Percentiles rank a stretch among this genome's conserved stretches.
These are phyloP conservation scores for Pachyramphus minor DNA, from an alignment of 2,113 vertebrate species.

Conservation along the genomic window DNA sequence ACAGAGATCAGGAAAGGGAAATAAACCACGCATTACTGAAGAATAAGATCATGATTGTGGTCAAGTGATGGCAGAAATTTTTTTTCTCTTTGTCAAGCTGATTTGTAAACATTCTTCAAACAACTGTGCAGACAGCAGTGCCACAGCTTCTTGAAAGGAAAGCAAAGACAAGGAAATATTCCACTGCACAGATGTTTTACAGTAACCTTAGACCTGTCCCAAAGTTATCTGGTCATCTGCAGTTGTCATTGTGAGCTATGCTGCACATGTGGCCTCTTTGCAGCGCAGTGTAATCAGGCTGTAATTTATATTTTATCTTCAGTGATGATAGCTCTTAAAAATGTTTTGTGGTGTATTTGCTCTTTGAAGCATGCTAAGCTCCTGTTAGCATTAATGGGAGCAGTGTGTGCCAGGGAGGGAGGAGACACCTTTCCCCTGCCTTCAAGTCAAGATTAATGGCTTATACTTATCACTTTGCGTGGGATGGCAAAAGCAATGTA, in stretches of 20 bases:
- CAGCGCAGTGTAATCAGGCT: not conserved
- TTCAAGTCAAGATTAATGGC: not conserved
- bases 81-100: slow-evolving; percentile 54
- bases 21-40: slow-evolving; percentile 67
- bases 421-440: not conserved
- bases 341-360: slow-evolving; percentile 37
- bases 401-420: not conserved
- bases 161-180: not conserved
- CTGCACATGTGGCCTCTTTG: slow-evolving; percentile 11
- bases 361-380: slow-evolving; percentile 55
- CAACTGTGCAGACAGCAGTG: slow-evolving; percentile 43
- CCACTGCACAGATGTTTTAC: not conserved
- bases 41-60: slow-evolving; percentile 68
- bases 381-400: slow-evolving; percentile 50
- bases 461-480: not conserved
- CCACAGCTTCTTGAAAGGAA: not conserved
- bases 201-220: slow-evolving; percentile 12
- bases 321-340: slow-evolving; percentile 57
- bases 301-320: slow-evolving; percentile 56
- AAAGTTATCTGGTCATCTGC: slow-evolving; percentile 20
- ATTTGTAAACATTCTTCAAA: slow-evolving; percentile 66
- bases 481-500: not conserved
- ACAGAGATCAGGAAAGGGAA: slow-evolving; percentile 61
- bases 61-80: slow-evolving; percentile 54
- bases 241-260: not conserved